Evolutionary conservation across 2,888 invertebrate genomes (phyloP).

Genomic region (Mythimna impura): DNA sequence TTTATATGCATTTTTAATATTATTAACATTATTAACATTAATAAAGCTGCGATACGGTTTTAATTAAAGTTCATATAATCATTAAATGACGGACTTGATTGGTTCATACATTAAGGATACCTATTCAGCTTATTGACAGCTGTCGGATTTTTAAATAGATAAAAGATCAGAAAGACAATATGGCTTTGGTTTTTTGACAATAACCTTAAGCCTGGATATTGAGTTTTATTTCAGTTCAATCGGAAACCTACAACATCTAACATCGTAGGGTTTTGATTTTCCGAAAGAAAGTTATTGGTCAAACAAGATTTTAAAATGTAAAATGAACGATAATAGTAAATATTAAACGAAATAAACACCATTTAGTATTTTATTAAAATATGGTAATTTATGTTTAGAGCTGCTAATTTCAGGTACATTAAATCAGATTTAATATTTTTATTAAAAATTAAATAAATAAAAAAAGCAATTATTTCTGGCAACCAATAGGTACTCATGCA

Average conservation of each 20-base stretch:
- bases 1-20: slow-evolving; percentile 32
- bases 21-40: slow-evolving; percentile 34
- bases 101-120: slow-evolving; percentile 1
- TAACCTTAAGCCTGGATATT: neutral
- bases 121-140: slow-evolving; percentile 3
- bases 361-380: too few species aligned
- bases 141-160: neutral
- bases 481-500: too few species aligned
- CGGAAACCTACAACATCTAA: neutral
- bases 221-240: neutral
- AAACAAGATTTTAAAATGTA: too few species aligned
- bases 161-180: neutral
- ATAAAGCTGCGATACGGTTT: slow-evolving; percentile 29
- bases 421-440: too few species aligned
- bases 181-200: neutral
- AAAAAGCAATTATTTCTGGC: too few species aligned
- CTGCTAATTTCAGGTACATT: too few species aligned
- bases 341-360: too few species aligned
- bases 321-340: too few species aligned
- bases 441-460: too few species aligned
- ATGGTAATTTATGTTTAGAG: too few species aligned
- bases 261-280: too few species aligned
- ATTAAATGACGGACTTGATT: slow-evolving; percentile 11
- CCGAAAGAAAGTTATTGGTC: too few species aligned
- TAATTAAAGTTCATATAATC: slow-evolving; percentile 36